phyloP scores from a whole-genome alignment of 2,888 invertebrate species.

The Drosophila anomelani region DNA sequence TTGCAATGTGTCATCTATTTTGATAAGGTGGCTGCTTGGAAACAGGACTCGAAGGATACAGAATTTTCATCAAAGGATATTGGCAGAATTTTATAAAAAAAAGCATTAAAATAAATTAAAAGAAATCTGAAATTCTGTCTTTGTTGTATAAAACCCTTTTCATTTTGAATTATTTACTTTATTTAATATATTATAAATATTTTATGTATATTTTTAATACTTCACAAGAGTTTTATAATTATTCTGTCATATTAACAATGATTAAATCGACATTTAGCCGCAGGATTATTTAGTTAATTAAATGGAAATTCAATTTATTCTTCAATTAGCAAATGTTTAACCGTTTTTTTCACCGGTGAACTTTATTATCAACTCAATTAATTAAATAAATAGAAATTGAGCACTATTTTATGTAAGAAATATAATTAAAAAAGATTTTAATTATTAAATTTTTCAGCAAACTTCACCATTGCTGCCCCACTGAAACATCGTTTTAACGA shows the following conservation, averaged over 20 bases:
- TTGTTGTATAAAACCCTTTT: no score
- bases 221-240: background rate
- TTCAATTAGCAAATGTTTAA: no score
- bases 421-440: background rate
- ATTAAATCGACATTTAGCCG: background rate
- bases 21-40: background rate
- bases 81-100: background rate
- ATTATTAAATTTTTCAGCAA: background rate
- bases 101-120: no score
- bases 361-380: background rate
- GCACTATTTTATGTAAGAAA: background rate
- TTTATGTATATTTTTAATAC: no score
- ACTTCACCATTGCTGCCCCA: background rate
- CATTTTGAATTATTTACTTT: no score
- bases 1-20: constrained; percentile 19
- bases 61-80: background rate
- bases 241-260: background rate
- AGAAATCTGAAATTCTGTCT: no score
- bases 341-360: no score
- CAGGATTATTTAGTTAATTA: background rate
- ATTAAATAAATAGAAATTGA: background rate
- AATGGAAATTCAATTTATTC: no score
- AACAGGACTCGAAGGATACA: background rate
- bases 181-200: no score
- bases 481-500: background rate